Percentiles rank a stretch among this genome's conserved stretches.
Evolutionary conservation across 2,888 invertebrate species (phyloP).

Genomic region (Graphium colonna): DNA sequence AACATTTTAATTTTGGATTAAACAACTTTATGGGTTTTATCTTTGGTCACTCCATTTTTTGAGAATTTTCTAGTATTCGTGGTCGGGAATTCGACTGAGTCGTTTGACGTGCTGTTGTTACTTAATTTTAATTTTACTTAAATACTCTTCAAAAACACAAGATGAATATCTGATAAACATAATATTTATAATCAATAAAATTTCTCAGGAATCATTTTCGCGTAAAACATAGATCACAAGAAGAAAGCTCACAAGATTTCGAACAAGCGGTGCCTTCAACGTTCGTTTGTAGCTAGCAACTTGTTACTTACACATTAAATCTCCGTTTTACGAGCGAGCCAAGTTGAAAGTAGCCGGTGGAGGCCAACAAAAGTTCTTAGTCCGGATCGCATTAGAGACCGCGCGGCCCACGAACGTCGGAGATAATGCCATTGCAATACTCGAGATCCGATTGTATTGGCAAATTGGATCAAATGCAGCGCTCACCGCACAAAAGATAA

Average conservation of each 20-base stretch:
- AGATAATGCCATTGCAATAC: conserved; percentile 78
- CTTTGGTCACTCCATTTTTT: too few relatives aligned
- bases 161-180: too few relatives aligned
- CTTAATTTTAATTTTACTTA: too few relatives aligned
- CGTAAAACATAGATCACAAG: not conserved
- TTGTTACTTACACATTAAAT: conserved; percentile 21
- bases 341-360: conserved; percentile 32
- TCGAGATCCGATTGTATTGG: conserved; percentile 77
- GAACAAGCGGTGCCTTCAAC: not conserved
- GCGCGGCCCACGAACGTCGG: conserved; percentile 51
- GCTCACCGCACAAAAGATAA: conserved; percentile 76
- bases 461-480: conserved; percentile 81
- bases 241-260: not conserved
- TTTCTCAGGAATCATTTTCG: not conserved
- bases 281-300: conserved; percentile 1
- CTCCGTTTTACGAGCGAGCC: conserved; percentile 13
- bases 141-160: too few relatives aligned
- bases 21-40: too few relatives aligned
- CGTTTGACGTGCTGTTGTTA: too few relatives aligned
- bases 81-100: too few relatives aligned
- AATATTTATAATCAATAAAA: too few relatives aligned
- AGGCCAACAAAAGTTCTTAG: conserved; percentile 56
- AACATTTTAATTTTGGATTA: too few relatives aligned
- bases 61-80: too few relatives aligned
- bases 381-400: conserved; percentile 64